Evolutionary conservation across 1,140 invertebrate genomes (phyloP).

Genomic region (Cecropterus lyciades): DNA sequence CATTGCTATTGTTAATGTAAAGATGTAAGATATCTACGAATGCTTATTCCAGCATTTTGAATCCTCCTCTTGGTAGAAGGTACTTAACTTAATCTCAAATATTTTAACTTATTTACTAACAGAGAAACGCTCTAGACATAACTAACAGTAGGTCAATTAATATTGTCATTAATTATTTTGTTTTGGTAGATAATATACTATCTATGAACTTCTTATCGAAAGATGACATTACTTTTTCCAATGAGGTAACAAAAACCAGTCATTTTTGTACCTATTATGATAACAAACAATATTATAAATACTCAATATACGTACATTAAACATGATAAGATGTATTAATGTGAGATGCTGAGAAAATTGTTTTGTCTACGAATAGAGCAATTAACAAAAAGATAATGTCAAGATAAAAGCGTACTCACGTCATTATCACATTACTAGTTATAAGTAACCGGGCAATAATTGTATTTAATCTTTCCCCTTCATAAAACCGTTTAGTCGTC

Average conservation of each 20-base stretch:
- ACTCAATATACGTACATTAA: neutral
- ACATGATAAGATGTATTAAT: neutral
- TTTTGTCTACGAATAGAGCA: neutral
- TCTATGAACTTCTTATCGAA: conserved; percentile 10
- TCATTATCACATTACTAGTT: conserved; percentile 5
- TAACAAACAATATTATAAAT: neutral
- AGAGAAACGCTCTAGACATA: conserved; percentile 20
- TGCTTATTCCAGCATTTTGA: too few species aligned
- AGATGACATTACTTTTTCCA: conserved; percentile 5
- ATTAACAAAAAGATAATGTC: neutral
- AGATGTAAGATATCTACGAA: too few species aligned
- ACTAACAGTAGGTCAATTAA: conserved; percentile 21
- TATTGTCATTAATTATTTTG: conserved; percentile 9
- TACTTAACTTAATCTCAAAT: neutral
- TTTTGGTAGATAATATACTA: conserved; percentile 6
- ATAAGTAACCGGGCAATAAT: neutral
- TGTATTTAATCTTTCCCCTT: neutral
- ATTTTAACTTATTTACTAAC: neutral
- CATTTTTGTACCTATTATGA: too few species aligned
- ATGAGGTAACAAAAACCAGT: neutral
- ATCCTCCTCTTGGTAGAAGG: too few species aligned
- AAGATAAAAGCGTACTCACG: conserved; percentile 4
- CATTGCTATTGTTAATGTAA: neutral
- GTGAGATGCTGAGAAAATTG: neutral
- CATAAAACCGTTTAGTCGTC: neutral